These are phyloP conservation scores for Artibeus lituratus DNA, from an alignment of 2,797 vertebrate species.

Conservation along the genomic window DNA sequence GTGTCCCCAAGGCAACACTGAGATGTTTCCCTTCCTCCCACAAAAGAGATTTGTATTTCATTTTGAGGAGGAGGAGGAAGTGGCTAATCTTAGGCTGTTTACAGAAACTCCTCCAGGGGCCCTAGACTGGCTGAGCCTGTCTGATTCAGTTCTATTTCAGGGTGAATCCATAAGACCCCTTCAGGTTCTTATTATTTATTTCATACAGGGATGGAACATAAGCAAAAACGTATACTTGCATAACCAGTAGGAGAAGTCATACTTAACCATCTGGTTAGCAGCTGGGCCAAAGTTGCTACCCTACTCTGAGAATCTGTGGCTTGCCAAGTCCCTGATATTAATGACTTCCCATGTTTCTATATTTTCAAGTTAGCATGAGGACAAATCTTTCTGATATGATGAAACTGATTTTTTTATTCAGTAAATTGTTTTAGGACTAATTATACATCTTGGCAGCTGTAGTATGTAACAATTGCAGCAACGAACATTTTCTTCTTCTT, in stretches of 20 bases:
- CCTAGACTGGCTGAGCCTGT: background rate
- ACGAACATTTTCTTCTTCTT: background rate
- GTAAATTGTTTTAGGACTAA: background rate
- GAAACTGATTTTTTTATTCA: background rate
- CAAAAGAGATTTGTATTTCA: constrained; percentile 65
- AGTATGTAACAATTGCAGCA: background rate
- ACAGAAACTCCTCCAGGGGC: constrained; percentile 45
- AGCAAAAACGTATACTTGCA: background rate
- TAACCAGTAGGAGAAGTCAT: background rate
- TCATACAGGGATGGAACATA: background rate
- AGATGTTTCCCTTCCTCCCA: constrained; percentile 63
- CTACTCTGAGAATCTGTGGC: background rate
- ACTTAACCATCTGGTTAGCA: background rate
- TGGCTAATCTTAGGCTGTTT: constrained; percentile 52
- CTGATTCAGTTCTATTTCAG: constrained; percentile 49
- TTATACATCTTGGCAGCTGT: background rate
- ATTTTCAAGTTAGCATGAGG: background rate
- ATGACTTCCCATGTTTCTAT: background rate
- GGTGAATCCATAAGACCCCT: background rate
- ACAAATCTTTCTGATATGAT: background rate
- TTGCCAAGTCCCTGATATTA: background rate
- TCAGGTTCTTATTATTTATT: constrained; percentile 31
- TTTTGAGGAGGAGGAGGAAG: background rate
- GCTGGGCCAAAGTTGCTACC: background rate
- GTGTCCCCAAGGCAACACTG: constrained; percentile 62